These are phyloP conservation scores for Hippopotamus amphibius DNA, from an alignment of 2,113 vertebrate species.

Conservation along the genomic window DNA sequence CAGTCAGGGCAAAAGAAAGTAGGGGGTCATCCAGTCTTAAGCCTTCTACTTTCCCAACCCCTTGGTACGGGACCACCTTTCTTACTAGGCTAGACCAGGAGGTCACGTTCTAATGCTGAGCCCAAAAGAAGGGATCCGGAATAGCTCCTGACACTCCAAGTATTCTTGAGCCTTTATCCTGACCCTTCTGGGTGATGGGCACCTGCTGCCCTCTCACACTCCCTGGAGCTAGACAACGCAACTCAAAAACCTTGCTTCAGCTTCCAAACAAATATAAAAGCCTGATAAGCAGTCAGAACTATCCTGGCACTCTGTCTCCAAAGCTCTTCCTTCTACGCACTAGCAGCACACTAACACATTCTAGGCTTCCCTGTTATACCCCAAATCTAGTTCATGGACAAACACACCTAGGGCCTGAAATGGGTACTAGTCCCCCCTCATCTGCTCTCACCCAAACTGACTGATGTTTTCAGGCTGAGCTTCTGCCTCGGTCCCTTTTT, in stretches of 20 bases:
- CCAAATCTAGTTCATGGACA: background rate
- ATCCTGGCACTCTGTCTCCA: background rate
- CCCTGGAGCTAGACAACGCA: background rate
- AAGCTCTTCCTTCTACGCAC: background rate
- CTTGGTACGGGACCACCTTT: background rate
- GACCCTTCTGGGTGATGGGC: background rate
- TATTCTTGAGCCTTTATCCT: background rate
- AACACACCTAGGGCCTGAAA: background rate
- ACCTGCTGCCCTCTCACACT: background rate
- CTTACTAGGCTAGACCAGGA: background rate
- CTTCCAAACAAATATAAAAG: background rate
- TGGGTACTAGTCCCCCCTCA: no score
- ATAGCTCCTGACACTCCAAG: background rate
- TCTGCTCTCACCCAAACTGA: background rate
- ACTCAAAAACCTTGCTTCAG: background rate
- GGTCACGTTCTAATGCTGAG: background rate
- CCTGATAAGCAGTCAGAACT: background rate
- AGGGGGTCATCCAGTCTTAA: background rate
- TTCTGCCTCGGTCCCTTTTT: background rate
- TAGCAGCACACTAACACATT: background rate
- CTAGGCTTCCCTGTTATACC: background rate
- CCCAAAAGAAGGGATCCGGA: background rate
- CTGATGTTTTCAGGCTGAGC: background rate
- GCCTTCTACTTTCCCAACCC: background rate
- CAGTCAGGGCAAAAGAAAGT: background rate